A percentile compares a stretch with the other conserved stretches of the same genome.
phyloP scores from a whole-genome alignment of 1,140 invertebrate genomes.

The Arion vulgaris region DNA sequence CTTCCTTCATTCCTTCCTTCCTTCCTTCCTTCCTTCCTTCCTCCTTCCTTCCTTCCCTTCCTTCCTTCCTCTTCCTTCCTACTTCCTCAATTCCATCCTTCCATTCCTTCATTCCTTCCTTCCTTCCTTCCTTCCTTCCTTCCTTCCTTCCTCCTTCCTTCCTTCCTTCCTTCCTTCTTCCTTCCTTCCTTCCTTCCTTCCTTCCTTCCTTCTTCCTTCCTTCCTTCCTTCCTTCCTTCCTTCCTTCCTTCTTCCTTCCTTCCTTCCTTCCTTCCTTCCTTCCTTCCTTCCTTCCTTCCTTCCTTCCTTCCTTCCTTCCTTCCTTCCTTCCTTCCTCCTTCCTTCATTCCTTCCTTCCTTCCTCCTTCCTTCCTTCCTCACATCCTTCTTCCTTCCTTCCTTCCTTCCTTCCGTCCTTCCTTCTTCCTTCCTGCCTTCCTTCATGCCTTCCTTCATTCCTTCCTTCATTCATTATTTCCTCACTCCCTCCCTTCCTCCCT shows the following conservation, averaged over 20 bases:
- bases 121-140: slow-evolving; percentile 6
- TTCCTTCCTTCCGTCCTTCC: background rate
- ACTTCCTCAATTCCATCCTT: background rate
- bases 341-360: too few relatives aligned
- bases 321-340: background rate
- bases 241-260: slow-evolving; percentile 8
- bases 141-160: too few relatives aligned
- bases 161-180: too few relatives aligned
- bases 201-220: slow-evolving; percentile 6
- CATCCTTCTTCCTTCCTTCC: too few relatives aligned
- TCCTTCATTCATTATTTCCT: background rate
- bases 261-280: background rate
- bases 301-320: background rate
- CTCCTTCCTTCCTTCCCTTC: background rate
- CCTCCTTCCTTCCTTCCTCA: background rate
- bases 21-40: background rate
- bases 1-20: background rate
- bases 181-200: background rate
- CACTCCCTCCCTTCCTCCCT: too few relatives aligned
- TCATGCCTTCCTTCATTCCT: background rate
- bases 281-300: background rate
- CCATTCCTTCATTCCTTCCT: slow-evolving; percentile 35
- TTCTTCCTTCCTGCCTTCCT: background rate
- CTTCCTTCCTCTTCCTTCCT: slow-evolving; percentile 17
- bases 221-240: slow-evolving; percentile 7